Conservation (phyloP, 2,888 invertebrate species). For the Troilus luridus region DNA sequence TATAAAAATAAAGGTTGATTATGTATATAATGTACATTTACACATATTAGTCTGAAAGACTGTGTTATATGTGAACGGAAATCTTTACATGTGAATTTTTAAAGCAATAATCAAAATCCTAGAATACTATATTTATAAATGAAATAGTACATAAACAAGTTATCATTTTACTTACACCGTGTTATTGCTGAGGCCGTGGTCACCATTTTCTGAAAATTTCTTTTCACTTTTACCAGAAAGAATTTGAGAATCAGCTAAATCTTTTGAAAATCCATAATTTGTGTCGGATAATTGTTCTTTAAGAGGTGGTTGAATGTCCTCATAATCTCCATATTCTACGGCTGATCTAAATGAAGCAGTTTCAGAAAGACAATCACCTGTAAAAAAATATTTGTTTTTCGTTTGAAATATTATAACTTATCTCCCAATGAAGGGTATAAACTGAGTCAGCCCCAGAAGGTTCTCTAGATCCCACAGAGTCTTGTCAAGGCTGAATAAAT, state of each 20-base stretch:
- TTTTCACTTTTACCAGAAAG: neutral
- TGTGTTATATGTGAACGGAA: too few relatives aligned
- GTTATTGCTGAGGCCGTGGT: neutral
- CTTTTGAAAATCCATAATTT: neutral
- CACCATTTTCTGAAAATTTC: neutral
- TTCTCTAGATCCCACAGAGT: too few relatives aligned
- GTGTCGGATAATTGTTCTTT: neutral
- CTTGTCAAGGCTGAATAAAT: too few relatives aligned
- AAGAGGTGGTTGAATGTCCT: neutral
- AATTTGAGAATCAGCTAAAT: neutral
- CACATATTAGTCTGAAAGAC: too few relatives aligned
- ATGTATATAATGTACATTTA: too few relatives aligned
- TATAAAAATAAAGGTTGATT: too few relatives aligned
- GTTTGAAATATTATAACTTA: too few relatives aligned
- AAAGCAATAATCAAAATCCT: neutral
- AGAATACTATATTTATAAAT: neutral
- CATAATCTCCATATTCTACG: neutral
- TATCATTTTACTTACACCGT: neutral
- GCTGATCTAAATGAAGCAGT: neutral
- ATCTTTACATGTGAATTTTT: too few relatives aligned
- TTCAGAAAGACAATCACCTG: slow-evolving; percentile 12
- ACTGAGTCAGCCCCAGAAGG: too few relatives aligned
- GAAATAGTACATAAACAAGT: neutral
- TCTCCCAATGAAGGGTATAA: too few relatives aligned
- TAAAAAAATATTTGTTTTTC: neutral